Evolutionary conservation across 2,113 vertebrate genomes (phyloP).

Genomic region (Leucopsar rothschildi): DNA sequence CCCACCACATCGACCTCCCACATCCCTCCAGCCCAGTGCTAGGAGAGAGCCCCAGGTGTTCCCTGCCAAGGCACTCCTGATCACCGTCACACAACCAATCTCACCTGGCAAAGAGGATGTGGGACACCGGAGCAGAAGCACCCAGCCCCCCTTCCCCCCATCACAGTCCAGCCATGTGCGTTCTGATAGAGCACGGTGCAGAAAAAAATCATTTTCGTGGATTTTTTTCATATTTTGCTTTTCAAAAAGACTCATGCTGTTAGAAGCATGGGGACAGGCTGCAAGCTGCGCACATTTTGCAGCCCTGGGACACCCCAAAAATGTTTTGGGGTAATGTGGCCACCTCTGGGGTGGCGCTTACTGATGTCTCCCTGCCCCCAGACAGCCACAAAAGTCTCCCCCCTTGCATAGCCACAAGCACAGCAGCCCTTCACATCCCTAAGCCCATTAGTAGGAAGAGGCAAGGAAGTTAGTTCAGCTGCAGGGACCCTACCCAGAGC

Average conservation of each 20-base stretch:
- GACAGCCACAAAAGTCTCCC: neutral
- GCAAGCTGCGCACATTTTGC: neutral
- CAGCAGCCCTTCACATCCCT: neutral
- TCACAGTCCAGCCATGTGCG: neutral
- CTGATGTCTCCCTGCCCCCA: fast-evolving
- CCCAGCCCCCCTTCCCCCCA: too few species aligned
- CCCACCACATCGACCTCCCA: neutral
- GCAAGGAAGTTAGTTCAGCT: conserved; percentile 15
- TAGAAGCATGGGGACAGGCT: neutral
- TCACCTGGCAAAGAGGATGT: neutral
- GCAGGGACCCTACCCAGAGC: neutral
- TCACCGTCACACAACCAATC: neutral
- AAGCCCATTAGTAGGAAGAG: conserved; percentile 33
- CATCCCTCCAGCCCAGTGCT: neutral
- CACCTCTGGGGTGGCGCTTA: neutral
- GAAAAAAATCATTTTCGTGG: neutral
- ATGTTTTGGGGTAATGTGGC: neutral
- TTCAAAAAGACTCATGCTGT: neutral
- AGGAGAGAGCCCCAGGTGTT: neutral
- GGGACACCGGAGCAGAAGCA: neutral
- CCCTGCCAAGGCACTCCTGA: neutral
- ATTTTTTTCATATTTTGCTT: neutral
- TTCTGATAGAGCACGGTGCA: neutral
- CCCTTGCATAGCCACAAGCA: neutral
- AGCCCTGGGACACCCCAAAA: neutral